A percentile compares a stretch with the other conserved stretches of the same genome.
Evolutionary conservation across 2,113 vertebrate genomes (phyloP).

Genomic region (Pedetes capensis): DNA sequence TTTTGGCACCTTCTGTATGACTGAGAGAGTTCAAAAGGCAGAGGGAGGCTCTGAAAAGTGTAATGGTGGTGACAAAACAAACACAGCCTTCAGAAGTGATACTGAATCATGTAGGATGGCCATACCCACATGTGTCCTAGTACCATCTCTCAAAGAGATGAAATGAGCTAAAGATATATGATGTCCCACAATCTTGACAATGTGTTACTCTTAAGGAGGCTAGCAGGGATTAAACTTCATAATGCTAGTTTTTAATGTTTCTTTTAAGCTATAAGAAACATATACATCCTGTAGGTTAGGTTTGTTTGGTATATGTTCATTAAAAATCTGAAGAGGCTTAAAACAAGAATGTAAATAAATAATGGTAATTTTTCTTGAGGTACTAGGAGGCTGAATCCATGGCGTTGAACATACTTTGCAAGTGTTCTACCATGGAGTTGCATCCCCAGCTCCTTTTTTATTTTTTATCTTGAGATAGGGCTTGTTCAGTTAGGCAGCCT

Average conservation of each 20-base stretch:
- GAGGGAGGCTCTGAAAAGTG: not conserved
- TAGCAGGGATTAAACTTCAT: not conserved
- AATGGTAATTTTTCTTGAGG: no score
- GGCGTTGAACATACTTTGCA: no score
- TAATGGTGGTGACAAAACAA: not conserved
- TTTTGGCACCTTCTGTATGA: no score
- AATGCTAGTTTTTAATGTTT: not conserved
- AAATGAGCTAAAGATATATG: not conserved
- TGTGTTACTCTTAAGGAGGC: not conserved
- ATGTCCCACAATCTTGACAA: not conserved
- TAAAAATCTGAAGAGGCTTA: slow-evolving; percentile 14
- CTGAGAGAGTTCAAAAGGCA: not conserved
- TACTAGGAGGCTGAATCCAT: no score
- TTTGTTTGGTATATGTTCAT: slow-evolving; percentile 10
- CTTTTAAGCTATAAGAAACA: not conserved
- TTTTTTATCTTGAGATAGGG: no score
- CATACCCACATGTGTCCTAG: not conserved
- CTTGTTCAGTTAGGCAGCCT: no score
- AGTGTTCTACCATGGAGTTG: no score
- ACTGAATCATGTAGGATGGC: not conserved
- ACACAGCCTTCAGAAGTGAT: not conserved
- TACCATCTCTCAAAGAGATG: not conserved
- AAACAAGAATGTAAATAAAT: slow-evolving; percentile 24
- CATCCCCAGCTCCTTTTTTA: no score
- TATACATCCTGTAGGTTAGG: not conserved